A percentile compares a stretch with the other conserved stretches of the same genome.
Evolutionary conservation across 2,797 vertebrate species (phyloP).

Genomic region (Sarcoramphus papa): DNA sequence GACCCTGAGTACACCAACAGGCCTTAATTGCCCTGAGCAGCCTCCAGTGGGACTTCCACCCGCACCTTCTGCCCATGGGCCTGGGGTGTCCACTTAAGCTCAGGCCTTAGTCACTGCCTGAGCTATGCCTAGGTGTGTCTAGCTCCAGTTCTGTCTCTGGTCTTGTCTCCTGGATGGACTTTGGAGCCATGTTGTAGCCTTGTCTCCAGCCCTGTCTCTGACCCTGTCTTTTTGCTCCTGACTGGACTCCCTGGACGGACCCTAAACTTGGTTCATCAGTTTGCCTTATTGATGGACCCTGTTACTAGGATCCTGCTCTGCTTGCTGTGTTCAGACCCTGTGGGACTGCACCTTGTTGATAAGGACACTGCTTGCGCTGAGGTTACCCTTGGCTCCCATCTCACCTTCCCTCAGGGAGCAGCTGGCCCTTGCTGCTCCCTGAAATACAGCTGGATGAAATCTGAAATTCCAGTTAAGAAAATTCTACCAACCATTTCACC

Average conservation of each 20-base stretch:
- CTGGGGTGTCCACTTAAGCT: neutral
- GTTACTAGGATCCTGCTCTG: neutral
- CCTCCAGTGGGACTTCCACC: neutral
- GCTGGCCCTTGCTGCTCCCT: neutral
- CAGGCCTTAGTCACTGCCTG: neutral
- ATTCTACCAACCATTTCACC: neutral
- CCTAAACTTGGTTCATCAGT: neutral
- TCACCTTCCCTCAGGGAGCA: fast-evolving
- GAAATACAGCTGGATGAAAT: neutral
- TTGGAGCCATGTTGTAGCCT: neutral
- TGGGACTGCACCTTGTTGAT: neutral
- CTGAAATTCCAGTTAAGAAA: neutral
- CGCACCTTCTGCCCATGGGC: fast-evolving
- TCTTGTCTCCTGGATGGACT: neutral
- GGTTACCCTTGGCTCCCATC: neutral
- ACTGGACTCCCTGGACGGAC: neutral
- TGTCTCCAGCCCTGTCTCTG: neutral
- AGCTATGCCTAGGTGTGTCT: neutral
- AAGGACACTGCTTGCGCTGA: neutral
- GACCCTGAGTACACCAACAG: neutral
- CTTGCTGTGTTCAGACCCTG: neutral
- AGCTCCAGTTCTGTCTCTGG: neutral
- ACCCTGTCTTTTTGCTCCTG: neutral
- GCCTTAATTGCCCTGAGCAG: neutral
- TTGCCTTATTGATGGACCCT: neutral